A percentile compares a stretch with the other conserved stretches of the same genome.
Evolutionary conservation across 2,888 invertebrate species (phyloP).

Genomic region (Sinohyriopsis cumingii): DNA sequence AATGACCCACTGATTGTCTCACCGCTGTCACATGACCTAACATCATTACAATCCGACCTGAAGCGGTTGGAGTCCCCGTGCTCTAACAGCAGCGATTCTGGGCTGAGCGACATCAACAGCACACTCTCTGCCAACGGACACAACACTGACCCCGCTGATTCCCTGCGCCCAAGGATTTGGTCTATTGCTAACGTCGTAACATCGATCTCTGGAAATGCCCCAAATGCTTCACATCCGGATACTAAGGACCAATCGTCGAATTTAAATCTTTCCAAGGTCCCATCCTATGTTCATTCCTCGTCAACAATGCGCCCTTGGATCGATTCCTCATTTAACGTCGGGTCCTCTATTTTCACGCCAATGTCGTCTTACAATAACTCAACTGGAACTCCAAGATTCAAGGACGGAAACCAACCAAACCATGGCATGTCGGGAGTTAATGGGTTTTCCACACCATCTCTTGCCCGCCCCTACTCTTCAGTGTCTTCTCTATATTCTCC

Average conservation of each 20-base stretch:
- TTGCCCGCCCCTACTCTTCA: constrained; percentile 42
- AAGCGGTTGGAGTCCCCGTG: constrained; percentile 61
- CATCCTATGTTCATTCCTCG: constrained; percentile 31
- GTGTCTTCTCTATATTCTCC: constrained; percentile 46
- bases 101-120: constrained; percentile 60
- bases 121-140: constrained; percentile 48
- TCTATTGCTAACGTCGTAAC: constrained; percentile 68
- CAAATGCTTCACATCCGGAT: constrained; percentile 19
- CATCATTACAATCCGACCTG: constrained; percentile 28
- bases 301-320: constrained; percentile 37
- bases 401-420: constrained; percentile 33
- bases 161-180: constrained; percentile 65
- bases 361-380: constrained; percentile 34
- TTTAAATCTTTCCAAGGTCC: constrained; percentile 36
- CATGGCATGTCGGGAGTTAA: constrained; percentile 37
- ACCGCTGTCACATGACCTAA: no score
- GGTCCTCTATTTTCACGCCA: constrained; percentile 31
- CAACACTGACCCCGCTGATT: constrained; percentile 36
- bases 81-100: constrained; percentile 65
- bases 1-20: no score
- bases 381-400: constrained; percentile 33
- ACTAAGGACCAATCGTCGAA: constrained; percentile 44
- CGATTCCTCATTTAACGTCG: constrained; percentile 31
- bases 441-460: constrained; percentile 38
- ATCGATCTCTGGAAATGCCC: constrained; percentile 47